Evolutionary conservation across 2,113 vertebrate species (phyloP), one percentile per base, ranked within the genome.

Genomic region (Hymenochirus boettgeri): DNA sequence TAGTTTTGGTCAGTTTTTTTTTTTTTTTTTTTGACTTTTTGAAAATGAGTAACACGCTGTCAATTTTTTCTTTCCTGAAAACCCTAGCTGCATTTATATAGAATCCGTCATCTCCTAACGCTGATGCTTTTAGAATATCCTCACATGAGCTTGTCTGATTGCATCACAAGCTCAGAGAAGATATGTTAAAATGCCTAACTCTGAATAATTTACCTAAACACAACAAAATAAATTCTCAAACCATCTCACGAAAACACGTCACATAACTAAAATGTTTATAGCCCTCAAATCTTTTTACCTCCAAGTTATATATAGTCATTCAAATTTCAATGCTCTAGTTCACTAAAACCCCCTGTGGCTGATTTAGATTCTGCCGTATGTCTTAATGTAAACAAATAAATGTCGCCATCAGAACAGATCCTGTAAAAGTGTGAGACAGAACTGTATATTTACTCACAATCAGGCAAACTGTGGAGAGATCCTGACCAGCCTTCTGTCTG

Each of bases 401-500:
- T 67, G 65, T 60, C 65, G 60, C 48, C 47, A 19, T 23, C 56
- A 29, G 56, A 24, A 60, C 19, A 29, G n/a, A 53, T 60, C 35
- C 19, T 7, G 24, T 7, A 59, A 51, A 48, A 24, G 57, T 19
- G 47, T 18, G 33, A 67, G 65, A 60, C 65, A 12, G 35, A 45
- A 19, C 18, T 21, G n/a, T 59, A 23, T 67, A 60, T 67, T 67
- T 67, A 67, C 65, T 60, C 35, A 52, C 65, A 60, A 56, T 37
- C 57, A 22, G 58, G 15, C 24, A 31, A 45, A 67, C 47, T 60
- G 65, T 53, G 65, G 57, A 67, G 29, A 60, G 65, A 48, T 33
- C 65, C 56, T 59, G 65, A 67, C 65, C 65, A 53, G 56, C 65
- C 65, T 67, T 53, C 65, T 67, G 65, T 60, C 57, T 67, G 65